phyloP scores from a whole-genome alignment of 2,888 invertebrate genomes.

The Orthosia gothica region DNA sequence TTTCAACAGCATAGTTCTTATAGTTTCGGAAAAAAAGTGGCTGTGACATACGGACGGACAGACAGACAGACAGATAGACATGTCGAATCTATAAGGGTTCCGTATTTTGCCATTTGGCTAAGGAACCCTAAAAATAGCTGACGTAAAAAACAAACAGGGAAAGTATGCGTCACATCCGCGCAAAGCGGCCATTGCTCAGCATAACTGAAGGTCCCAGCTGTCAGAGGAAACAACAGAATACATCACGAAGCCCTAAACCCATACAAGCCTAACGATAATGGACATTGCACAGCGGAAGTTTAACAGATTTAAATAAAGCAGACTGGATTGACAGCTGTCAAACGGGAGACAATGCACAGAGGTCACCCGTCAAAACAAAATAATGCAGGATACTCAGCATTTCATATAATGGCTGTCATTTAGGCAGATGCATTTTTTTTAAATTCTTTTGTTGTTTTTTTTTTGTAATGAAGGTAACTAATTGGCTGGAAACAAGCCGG shows the following conservation, averaged over 20 bases:
- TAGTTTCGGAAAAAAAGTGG: too few species aligned
- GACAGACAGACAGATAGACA: too few species aligned
- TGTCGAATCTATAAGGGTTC: too few species aligned
- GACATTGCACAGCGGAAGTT: constrained; percentile 22
- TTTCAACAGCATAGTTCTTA: too few species aligned
- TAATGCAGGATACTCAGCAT: neutral
- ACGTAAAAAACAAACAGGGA: too few species aligned
- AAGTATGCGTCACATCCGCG: too few species aligned
- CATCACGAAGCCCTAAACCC: neutral
- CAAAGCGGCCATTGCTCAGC: too few species aligned
- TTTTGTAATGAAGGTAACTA: neutral
- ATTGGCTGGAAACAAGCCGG: neutral
- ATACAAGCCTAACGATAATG: neutral
- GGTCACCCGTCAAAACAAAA: constrained; percentile 3
- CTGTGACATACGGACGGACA: too few species aligned
- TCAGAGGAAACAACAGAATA: too few species aligned
- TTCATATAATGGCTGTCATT: constrained; percentile 15
- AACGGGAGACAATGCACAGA: constrained; percentile 7
- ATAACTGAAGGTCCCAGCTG: too few species aligned
- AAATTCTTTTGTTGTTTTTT: constrained; percentile 4
- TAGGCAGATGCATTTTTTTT: constrained; percentile 12
- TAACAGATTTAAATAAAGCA: constrained; percentile 19
- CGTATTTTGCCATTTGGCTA: too few species aligned
- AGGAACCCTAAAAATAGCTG: too few species aligned
- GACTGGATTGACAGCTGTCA: neutral